Percentiles rank a stretch among this genome's conserved stretches.
Conservation (phyloP, 2,888 invertebrate species). For the Sussaba pulchella region DNA sequence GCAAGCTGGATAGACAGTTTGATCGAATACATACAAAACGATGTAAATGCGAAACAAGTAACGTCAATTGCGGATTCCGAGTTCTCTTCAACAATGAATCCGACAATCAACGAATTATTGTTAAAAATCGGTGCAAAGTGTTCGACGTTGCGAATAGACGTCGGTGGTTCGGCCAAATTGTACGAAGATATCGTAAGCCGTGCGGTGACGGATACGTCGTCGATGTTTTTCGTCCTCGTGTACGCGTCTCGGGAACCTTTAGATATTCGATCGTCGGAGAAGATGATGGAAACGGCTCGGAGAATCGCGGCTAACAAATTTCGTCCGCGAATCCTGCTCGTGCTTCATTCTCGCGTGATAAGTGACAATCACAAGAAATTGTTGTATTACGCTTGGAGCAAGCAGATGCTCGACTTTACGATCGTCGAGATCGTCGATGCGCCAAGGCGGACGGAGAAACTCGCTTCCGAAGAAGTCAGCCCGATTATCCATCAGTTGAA, state of each 20-base stretch:
- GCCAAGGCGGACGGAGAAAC: background rate
- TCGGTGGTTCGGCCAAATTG: background rate
- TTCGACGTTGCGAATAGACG: background rate
- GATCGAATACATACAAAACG: background rate
- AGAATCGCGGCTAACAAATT: slow-evolving; percentile 10
- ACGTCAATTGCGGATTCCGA: slow-evolving; percentile 4
- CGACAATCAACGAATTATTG: slow-evolving; percentile 21
- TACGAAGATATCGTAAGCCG: background rate
- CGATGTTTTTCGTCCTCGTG: slow-evolving; percentile 38
- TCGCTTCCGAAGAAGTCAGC: background rate
- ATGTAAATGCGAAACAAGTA: slow-evolving; percentile 3
- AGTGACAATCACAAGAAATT: slow-evolving; percentile 47
- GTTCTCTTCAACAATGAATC: background rate
- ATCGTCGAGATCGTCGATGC: slow-evolving; percentile 57
- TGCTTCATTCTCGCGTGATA: slow-evolving; percentile 26
- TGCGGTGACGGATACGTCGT: background rate
- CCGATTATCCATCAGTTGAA: slow-evolving; percentile 66
- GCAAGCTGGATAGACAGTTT: slow-evolving; percentile 43
- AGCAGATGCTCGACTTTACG: slow-evolving; percentile 59
- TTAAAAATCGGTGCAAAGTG: slow-evolving; percentile 1
- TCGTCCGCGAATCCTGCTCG: slow-evolving; percentile 36
- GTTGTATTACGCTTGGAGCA: slow-evolving; percentile 59
- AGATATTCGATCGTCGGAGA: background rate
- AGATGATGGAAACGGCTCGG: slow-evolving; percentile 31
- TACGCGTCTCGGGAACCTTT: background rate